These are phyloP conservation scores for Pogonophryne albipinna DNA, from an alignment of 2,797 vertebrate genomes.

Conservation along the genomic window DNA sequence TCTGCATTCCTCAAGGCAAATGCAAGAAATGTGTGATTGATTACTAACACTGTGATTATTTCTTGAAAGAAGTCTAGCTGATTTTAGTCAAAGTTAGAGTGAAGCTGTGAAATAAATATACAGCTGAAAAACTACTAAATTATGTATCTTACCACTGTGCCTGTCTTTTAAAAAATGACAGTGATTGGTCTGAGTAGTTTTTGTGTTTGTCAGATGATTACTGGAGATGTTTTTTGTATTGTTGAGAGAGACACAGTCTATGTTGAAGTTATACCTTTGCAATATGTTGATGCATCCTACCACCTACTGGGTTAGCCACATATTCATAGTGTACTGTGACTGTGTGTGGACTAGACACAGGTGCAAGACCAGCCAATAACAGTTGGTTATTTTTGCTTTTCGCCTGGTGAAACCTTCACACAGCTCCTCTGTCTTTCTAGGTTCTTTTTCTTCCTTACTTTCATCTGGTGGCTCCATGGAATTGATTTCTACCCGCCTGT, in stretches of 20 bases:
- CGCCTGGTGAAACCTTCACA: slow-evolving; percentile 67
- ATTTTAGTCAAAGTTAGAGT: not conserved
- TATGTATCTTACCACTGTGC: not conserved
- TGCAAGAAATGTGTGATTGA: not conserved
- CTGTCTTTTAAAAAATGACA: not conserved
- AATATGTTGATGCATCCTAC: slow-evolving; percentile 16
- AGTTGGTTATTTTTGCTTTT: slow-evolving; percentile 76
- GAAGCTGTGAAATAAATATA: not conserved
- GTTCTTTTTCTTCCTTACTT: slow-evolving; percentile 71
- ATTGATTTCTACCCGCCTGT: slow-evolving; percentile 81
- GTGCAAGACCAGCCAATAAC: slow-evolving; percentile 59
- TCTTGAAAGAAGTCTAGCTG: slow-evolving; percentile 3
- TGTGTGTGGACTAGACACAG: slow-evolving; percentile 47
- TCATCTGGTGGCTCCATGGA: slow-evolving; percentile 80
- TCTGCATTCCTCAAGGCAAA: not conserved
- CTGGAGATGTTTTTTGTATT: not conserved
- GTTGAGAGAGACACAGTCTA: not conserved
- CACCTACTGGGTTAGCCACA: slow-evolving; percentile 35
- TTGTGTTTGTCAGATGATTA: slow-evolving; percentile 4
- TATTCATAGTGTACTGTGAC: slow-evolving; percentile 45
- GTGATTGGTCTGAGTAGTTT: not conserved
- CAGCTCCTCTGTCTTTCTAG: slow-evolving; percentile 60
- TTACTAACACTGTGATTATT: not conserved
- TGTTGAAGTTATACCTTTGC: slow-evolving; percentile 18
- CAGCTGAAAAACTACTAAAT: not conserved